phyloP scores from a whole-genome alignment of 1,140 invertebrate genomes.

The Ptiloglossa arizonensis region DNA sequence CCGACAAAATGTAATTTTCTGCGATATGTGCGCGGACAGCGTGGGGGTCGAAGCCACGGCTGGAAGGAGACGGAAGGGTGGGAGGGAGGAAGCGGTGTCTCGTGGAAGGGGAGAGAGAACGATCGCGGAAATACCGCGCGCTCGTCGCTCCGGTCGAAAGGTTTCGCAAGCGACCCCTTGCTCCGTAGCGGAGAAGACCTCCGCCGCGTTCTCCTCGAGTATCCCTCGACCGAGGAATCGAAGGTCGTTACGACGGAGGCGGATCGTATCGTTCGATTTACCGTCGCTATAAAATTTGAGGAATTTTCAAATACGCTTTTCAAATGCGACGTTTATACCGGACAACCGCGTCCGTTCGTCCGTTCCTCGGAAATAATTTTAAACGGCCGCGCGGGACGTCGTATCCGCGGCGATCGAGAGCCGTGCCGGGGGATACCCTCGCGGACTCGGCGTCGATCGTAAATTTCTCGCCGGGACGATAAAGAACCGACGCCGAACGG shows the following conservation, averaged over 20 bases:
- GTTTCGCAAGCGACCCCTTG: background rate
- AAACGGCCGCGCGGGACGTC: constrained; percentile 20
- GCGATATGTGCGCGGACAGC: constrained; percentile 70
- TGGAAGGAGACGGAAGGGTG: background rate
- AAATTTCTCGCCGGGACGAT: constrained; percentile 65
- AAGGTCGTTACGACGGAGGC: constrained; percentile 38
- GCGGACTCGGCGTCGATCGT: constrained; percentile 67
- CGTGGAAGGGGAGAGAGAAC: background rate
- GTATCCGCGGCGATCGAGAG: constrained; percentile 50
- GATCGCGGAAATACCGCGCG: constrained; percentile 38
- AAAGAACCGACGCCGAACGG: constrained; percentile 64
- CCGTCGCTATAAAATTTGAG: constrained; percentile 54
- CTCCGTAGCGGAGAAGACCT: too few species aligned
- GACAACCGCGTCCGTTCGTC: background rate
- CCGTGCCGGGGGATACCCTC: constrained; percentile 43
- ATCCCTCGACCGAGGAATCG: constrained; percentile 27
- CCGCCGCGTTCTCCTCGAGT: background rate
- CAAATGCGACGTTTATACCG: constrained; percentile 37
- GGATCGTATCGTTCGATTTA: constrained; percentile 51
- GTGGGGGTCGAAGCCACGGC: constrained; percentile 35
- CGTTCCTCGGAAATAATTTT: constrained; percentile 38
- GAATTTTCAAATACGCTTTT: constrained; percentile 47
- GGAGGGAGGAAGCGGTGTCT: background rate
- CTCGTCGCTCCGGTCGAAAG: background rate
- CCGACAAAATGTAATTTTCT: constrained; percentile 81